Conservation (phyloP, 2,888 invertebrate species). For the Hemistola chrysoprasaria region DNA sequence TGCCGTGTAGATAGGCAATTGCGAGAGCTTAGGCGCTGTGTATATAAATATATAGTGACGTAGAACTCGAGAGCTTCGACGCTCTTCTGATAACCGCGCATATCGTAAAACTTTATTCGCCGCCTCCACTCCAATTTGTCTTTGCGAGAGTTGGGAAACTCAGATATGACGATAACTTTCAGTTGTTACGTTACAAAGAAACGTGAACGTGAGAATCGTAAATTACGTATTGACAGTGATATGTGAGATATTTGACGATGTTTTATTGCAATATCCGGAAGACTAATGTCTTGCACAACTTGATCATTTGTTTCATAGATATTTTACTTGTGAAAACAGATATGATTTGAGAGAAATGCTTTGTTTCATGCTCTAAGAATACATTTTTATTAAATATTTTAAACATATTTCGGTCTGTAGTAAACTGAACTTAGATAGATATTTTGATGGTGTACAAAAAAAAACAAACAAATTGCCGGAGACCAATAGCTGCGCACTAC, state of each 20-base stretch:
- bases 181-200: constrained; percentile 46
- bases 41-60: constrained; percentile 3
- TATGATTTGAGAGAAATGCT: neutral
- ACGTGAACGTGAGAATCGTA: constrained; percentile 39
- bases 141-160: constrained; percentile 61
- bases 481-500: no score
- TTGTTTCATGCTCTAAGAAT: no score
- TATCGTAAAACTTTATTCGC: constrained; percentile 76
- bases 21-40: constrained; percentile 11
- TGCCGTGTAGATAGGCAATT: constrained; percentile 3
- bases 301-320: constrained; percentile 22
- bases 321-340: constrained; percentile 11
- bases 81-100: constrained; percentile 69
- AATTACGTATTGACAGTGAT: constrained; percentile 41
- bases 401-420: no score
- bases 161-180: constrained; percentile 62
- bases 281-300: constrained; percentile 22
- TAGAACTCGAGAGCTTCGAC: constrained; percentile 44
- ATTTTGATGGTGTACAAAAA: no score
- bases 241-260: constrained; percentile 37
- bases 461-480: no score
- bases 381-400: no score
- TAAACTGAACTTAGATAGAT: no score
- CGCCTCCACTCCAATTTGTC: constrained; percentile 70
- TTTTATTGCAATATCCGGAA: constrained; percentile 24